A percentile compares a stretch with the other conserved stretches of the same genome.
Conservation (phyloP, 2,113 vertebrate genomes). For the Cololabis saira region DNA sequence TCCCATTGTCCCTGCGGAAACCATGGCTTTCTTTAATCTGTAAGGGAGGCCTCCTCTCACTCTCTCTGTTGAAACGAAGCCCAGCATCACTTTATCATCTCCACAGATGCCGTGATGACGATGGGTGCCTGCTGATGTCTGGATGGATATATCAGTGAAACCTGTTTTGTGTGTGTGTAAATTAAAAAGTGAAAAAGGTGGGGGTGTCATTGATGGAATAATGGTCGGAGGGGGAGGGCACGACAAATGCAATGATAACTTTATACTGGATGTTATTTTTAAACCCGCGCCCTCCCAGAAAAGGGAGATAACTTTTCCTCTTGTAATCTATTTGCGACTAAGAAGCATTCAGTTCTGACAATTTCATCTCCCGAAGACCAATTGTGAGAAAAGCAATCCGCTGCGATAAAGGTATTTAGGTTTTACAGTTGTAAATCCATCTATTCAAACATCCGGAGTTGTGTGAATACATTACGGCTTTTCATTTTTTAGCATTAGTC, state of each 20-base stretch:
- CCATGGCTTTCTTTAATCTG: conserved; percentile 82
- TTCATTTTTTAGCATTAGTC: conserved; percentile 6
- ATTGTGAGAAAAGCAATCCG: conserved; percentile 41
- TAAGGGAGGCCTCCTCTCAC: conserved; percentile 64
- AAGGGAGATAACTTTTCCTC: conserved; percentile 36
- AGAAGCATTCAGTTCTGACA: conserved; percentile 41
- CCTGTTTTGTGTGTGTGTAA: conserved; percentile 64
- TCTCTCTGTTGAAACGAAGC: conserved; percentile 72
- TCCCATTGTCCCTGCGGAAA: conserved; percentile 79
- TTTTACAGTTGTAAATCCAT: conserved; percentile 67
- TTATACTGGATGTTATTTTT: conserved; percentile 44
- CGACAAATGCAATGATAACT: conserved; percentile 53
- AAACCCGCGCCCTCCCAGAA: conserved; percentile 5
- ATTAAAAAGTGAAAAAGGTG: conserved; percentile 65
- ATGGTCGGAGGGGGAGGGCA: conserved; percentile 19
- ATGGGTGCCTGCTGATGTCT: conserved; percentile 52
- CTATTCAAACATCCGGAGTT: conserved; percentile 50
- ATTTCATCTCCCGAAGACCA: conserved; percentile 32
- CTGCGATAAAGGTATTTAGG: conserved; percentile 42
- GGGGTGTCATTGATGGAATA: conserved; percentile 55
- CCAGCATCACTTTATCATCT: conserved; percentile 78
- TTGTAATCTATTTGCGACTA: conserved; percentile 40
- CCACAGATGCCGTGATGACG: conserved; percentile 68
- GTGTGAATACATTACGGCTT: conserved; percentile 51
- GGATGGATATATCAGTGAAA: conserved; percentile 60